Evolutionary conservation across 2,113 vertebrate species (phyloP).

Genomic region (Dicerorhinus sumatrensis): DNA sequence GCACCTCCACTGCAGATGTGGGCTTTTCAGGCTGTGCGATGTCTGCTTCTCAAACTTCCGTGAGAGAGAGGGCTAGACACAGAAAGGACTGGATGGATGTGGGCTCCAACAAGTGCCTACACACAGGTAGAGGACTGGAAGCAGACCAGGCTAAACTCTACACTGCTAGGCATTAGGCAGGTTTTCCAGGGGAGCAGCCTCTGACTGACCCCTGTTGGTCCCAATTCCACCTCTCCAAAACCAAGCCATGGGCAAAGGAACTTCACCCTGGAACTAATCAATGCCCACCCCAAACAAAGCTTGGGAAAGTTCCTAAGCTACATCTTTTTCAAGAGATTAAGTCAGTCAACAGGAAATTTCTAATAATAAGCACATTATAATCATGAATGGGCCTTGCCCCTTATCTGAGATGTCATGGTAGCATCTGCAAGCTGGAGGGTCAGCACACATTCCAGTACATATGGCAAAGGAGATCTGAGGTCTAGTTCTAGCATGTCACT

Average conservation of each 20-base stretch:
- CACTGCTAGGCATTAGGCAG: background rate
- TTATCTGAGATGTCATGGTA: constrained; percentile 15
- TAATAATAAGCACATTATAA: constrained; percentile 30
- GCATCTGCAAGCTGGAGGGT: background rate
- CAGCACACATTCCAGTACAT: background rate
- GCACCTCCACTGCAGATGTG: constrained; percentile 35
- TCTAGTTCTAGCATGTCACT: background rate
- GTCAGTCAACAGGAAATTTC: background rate
- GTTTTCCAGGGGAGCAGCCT: background rate
- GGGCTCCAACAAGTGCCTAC: background rate
- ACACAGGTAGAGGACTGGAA: background rate
- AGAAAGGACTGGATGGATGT: background rate
- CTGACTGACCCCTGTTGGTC: background rate
- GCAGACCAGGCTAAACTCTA: background rate
- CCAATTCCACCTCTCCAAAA: background rate
- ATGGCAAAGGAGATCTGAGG: background rate
- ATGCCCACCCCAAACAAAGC: background rate
- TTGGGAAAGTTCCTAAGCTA: background rate
- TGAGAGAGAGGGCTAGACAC: background rate
- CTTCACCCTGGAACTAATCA: background rate
- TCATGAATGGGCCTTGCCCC: background rate
- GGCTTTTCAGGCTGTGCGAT: background rate
- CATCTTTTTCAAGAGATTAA: background rate
- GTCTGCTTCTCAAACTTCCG: constrained; percentile 34
- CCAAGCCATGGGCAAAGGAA: background rate